Conservation (phyloP, 2,113 vertebrate species). For the Rissa tridactyla region DNA sequence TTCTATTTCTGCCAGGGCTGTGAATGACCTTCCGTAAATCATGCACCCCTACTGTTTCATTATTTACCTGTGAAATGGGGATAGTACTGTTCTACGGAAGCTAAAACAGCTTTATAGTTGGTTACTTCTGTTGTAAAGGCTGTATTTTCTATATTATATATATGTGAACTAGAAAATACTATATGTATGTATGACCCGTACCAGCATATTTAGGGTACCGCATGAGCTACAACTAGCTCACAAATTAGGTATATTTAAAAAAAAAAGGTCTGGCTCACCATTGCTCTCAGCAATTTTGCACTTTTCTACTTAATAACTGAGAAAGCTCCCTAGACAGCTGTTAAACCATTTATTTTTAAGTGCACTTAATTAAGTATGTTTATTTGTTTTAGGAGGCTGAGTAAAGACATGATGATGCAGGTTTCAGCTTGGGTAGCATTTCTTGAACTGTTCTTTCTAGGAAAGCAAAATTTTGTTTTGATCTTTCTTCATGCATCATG, state of each 20-base stretch:
- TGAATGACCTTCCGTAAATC: neutral
- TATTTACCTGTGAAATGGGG: neutral
- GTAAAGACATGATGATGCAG: neutral
- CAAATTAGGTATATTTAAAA: neutral
- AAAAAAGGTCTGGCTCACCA: neutral
- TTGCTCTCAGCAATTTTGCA: neutral
- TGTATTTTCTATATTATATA: neutral
- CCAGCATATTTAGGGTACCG: neutral
- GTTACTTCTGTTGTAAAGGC: neutral
- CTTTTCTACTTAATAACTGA: neutral
- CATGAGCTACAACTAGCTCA: neutral
- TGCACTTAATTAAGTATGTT: neutral
- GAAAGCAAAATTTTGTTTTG: neutral
- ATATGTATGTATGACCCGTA: fast-evolving
- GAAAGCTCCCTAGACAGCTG: neutral
- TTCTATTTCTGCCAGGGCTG: neutral
- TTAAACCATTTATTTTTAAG: neutral
- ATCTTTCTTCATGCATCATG: neutral
- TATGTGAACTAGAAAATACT: neutral
- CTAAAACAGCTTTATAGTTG: neutral
- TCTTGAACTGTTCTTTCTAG: neutral
- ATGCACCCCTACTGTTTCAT: neutral
- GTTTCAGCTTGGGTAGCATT: neutral
- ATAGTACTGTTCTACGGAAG: neutral
- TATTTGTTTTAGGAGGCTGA: neutral